Percentiles rank a stretch among this genome's conserved stretches.
phyloP scores from a whole-genome alignment of 2,888 invertebrate species.

The Tanytarsus gracilentus region DNA sequence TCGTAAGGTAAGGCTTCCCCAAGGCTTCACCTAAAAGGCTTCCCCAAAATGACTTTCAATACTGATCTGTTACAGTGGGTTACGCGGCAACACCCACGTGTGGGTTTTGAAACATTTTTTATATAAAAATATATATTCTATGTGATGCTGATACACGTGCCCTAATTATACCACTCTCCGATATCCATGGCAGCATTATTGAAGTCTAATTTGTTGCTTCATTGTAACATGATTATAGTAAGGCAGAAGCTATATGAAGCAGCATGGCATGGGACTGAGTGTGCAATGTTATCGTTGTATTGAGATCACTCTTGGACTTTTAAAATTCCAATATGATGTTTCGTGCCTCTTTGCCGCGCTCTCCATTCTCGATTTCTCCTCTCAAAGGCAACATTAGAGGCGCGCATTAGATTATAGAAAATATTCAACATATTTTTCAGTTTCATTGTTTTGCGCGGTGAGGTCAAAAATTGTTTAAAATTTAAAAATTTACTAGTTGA shows the following conservation, averaged over 20 bases:
- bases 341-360: constrained; percentile 26
- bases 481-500: background rate
- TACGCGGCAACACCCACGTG: too few species aligned
- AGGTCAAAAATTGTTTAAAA: background rate
- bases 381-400: too few species aligned
- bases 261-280: background rate
- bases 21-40: too few species aligned
- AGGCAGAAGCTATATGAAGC: background rate
- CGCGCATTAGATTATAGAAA: too few species aligned
- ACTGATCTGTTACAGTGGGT: too few species aligned
- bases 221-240: constrained; percentile 17
- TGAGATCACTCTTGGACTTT: constrained; percentile 28
- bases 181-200: background rate
- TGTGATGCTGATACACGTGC: constrained; percentile 28
- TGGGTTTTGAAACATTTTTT: too few species aligned
- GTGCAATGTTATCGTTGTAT: constrained; percentile 23
- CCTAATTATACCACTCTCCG: constrained; percentile 24
- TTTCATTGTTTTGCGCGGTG: background rate
- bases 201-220: constrained; percentile 29
- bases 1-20: too few species aligned
- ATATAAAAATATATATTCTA: background rate
- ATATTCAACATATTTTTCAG: constrained; percentile 1
- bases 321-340: constrained; percentile 29
- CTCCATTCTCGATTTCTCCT: constrained; percentile 17
- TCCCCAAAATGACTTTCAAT: too few species aligned